Evolutionary conservation across 2,113 vertebrate genomes (phyloP), one percentile per base, ranked within the genome.

Genomic region (Oreamnos americanus): DNA sequence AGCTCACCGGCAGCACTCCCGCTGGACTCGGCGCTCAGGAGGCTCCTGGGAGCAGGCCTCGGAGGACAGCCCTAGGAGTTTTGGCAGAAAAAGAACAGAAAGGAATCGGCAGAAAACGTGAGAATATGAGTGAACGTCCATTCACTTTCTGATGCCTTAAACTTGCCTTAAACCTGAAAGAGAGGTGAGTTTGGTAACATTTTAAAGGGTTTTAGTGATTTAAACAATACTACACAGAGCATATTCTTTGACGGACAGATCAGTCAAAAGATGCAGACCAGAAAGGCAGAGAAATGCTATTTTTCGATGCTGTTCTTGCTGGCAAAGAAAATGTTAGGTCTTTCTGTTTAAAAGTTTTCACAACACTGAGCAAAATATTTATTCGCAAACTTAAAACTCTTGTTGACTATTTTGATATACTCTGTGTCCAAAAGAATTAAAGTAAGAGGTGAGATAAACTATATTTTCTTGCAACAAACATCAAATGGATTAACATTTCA

Each of bases 1-100:
- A 19, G n/a, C 12, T 58, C 5, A 2, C 4, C 1, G 2, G 47
- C 0, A 28, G 30, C 28, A 23, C 12, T 12, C 49, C 1, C 6
- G 3, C 39, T 26, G 30, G 49, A 83, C 0, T 2, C 4, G 7
- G 33, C 5, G 8, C 12, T 49, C 33, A 81, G n/a, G 47, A 53
- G 87, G 8, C 0, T 45, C 49, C 79, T 23, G 49, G 49, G 43
- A 36, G 33, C 11, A 0, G 53, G 8, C 28, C 14, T 5, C 8
- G 8, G 43, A 36, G 7, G 0, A n/a, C 5, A 17, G 17, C 16
- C 28, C 51, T 1, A 3, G 13, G 13, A 55, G 16, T 49, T 87
- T 36, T 15, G 17, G 30, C n/a, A 95, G 92, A 55, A 82, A 95
- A 58, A 90, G 71, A 79, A 43, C 16, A 49, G 89, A 39, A 49